Evolutionary conservation across 2,797 vertebrate genomes (phyloP).

Genomic region (Pteropus rufus): DNA sequence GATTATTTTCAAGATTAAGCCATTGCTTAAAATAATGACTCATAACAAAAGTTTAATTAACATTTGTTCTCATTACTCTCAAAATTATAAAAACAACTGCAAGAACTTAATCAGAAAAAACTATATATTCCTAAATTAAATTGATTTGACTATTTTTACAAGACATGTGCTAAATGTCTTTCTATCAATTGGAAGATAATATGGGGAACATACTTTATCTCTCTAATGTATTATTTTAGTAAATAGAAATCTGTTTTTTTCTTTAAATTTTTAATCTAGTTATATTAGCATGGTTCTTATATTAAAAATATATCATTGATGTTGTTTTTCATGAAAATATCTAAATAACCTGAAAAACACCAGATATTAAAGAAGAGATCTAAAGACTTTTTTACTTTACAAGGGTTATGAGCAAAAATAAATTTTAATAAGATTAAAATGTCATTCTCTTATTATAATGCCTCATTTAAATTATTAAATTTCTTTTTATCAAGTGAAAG

Average conservation of each 20-base stretch:
- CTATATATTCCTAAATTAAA: not conserved
- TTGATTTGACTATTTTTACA: not conserved
- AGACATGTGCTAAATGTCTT: not conserved
- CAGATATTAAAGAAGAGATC: not conserved
- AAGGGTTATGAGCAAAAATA: not conserved
- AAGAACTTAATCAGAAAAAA: not conserved
- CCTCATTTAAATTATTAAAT: conserved; percentile 25
- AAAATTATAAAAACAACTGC: not conserved
- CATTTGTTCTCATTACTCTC: not conserved
- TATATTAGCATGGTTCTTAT: not conserved
- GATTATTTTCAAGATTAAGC: not conserved
- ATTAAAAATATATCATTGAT: not conserved
- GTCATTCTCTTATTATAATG: not conserved
- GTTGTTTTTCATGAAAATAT: conserved; percentile 7
- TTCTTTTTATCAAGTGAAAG: conserved; percentile 31
- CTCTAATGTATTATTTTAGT: not conserved
- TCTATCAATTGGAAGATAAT: not conserved
- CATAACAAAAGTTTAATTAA: not conserved
- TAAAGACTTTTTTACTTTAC: not conserved
- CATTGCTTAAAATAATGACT: not conserved
- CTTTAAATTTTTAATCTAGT: not conserved
- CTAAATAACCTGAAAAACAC: not conserved
- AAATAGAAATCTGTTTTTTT: not conserved
- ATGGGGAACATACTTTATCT: not conserved
- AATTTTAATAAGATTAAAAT: conserved; percentile 29